A percentile compares a stretch with the other conserved stretches of the same genome.
Evolutionary conservation across 2,113 vertebrate genomes (phyloP).

Genomic region (Channa argus): DNA sequence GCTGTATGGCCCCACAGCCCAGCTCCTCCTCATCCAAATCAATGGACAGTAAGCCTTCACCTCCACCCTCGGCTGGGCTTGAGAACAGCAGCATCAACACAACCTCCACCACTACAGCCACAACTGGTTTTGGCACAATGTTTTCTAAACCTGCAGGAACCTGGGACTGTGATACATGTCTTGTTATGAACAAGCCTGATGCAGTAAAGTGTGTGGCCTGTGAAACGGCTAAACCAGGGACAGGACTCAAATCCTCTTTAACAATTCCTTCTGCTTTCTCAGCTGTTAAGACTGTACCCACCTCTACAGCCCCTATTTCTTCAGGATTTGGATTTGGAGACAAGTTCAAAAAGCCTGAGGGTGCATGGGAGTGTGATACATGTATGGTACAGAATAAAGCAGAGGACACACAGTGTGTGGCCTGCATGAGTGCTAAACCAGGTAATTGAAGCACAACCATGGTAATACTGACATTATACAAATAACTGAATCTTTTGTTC

Average conservation of each 20-base stretch:
- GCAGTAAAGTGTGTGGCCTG: constrained; percentile 94
- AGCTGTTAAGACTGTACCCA: constrained; percentile 77
- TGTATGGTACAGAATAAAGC: constrained; percentile 92
- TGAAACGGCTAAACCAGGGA: constrained; percentile 95
- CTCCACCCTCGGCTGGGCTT: constrained; percentile 49
- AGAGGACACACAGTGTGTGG: constrained; percentile 90
- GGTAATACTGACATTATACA: not conserved
- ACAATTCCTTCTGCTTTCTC: constrained; percentile 83
- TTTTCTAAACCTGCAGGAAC: constrained; percentile 87
- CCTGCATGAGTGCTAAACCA: constrained; percentile 90
- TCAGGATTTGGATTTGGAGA: constrained; percentile 88
- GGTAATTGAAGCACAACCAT: constrained; percentile 65
- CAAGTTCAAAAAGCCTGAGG: constrained; percentile 92
- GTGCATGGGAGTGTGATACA: constrained; percentile 91
- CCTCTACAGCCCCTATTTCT: constrained; percentile 39
- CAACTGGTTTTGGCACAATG: constrained; percentile 83
- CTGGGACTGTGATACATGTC: constrained; percentile 98
- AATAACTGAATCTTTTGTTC: not conserved
- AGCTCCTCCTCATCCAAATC: constrained; percentile 69
- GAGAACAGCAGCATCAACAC: constrained; percentile 56
- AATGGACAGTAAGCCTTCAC: constrained; percentile 62
- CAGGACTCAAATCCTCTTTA: constrained; percentile 88
- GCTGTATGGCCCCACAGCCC: constrained; percentile 84
- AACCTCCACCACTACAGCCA: constrained; percentile 69
- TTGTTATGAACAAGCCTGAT: constrained; percentile 94